These are phyloP conservation scores for Apogon hyalosoma DNA, from an alignment of 2,797 vertebrate species.

Conservation along the genomic window DNA sequence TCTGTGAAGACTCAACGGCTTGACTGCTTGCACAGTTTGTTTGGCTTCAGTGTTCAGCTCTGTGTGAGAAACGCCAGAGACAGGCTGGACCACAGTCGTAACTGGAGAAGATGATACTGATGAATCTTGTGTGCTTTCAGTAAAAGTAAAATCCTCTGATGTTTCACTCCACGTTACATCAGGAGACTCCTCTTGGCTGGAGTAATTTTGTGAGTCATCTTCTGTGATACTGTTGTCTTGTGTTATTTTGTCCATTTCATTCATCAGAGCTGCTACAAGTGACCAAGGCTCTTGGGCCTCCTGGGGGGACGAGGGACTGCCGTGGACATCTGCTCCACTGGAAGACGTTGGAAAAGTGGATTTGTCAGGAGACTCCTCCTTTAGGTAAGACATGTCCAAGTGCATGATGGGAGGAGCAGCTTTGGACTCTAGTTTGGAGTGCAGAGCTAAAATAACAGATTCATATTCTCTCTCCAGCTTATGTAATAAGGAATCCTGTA, in stretches of 20 bases:
- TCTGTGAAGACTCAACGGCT: slow-evolving; percentile 53
- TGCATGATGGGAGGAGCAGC: slow-evolving; percentile 67
- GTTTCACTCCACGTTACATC: slow-evolving; percentile 2
- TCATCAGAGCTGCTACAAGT: slow-evolving; percentile 53
- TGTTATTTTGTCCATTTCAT: slow-evolving; percentile 49
- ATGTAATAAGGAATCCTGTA: slow-evolving; percentile 74
- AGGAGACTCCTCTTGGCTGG: neutral
- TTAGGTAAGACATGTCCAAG: slow-evolving; percentile 57
- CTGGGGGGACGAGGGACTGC: slow-evolving; percentile 9
- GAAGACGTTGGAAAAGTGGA: slow-evolving; percentile 20
- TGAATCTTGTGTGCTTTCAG: slow-evolving; percentile 11
- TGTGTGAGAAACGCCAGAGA: slow-evolving; percentile 1
- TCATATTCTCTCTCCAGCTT: slow-evolving; percentile 80
- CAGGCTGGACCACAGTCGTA: slow-evolving; percentile 24
- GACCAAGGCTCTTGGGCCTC: slow-evolving; percentile 56
- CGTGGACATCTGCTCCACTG: slow-evolving; percentile 10
- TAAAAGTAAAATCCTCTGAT: slow-evolving; percentile 51
- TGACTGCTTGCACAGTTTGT: slow-evolving; percentile 13
- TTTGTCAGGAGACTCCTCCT: slow-evolving; percentile 38
- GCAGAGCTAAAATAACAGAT: slow-evolving; percentile 79
- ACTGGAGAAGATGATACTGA: slow-evolving; percentile 24
- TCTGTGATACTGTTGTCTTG: slow-evolving; percentile 16
- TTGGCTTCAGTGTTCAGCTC: slow-evolving; percentile 38
- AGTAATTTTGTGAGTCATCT: slow-evolving; percentile 6
- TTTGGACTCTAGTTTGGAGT: slow-evolving; percentile 77